phyloP scores from a whole-genome alignment of 2,888 invertebrate species.

The Tineola bisselliella region DNA sequence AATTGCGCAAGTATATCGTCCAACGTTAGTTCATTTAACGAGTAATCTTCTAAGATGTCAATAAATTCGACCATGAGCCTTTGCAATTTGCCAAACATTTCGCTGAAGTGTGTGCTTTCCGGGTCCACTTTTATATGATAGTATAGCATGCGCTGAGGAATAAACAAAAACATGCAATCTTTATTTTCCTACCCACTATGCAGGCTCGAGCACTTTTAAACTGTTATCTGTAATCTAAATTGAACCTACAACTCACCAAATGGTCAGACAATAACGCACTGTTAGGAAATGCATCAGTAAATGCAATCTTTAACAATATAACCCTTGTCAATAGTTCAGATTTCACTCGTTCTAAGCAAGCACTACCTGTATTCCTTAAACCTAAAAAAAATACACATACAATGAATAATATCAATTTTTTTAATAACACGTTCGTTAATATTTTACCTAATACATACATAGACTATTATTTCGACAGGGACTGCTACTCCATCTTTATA shows the following conservation, averaged over 20 bases:
- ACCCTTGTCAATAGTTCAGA: neutral
- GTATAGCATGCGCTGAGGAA: conserved; percentile 17
- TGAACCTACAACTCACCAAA: conserved; percentile 14
- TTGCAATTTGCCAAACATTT: conserved; percentile 17
- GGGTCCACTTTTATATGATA: conserved; percentile 15
- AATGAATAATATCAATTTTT: neutral
- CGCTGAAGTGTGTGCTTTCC: conserved; percentile 11
- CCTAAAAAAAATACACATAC: neutral
- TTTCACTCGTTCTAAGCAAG: neutral
- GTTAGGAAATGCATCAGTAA: neutral
- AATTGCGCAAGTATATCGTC: conserved; percentile 12
- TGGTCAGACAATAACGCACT: conserved; percentile 11
- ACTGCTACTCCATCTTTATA: too few species aligned
- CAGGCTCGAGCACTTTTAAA: too few species aligned
- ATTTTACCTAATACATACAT: too few species aligned
- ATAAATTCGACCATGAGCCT: conserved; percentile 11
- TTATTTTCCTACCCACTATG: too few species aligned
- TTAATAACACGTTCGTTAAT: too few species aligned
- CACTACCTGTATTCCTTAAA: neutral
- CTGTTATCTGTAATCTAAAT: too few species aligned
- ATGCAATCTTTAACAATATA: neutral
- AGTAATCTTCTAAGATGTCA: conserved; percentile 17
- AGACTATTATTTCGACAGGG: too few species aligned
- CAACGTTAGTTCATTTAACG: conserved; percentile 15
- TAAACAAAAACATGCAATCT: conserved; percentile 12